Evolutionary conservation across 2,797 vertebrate genomes (phyloP), one percentile per base, ranked within the genome.

Genomic region (Ceyx erithaca): DNA sequence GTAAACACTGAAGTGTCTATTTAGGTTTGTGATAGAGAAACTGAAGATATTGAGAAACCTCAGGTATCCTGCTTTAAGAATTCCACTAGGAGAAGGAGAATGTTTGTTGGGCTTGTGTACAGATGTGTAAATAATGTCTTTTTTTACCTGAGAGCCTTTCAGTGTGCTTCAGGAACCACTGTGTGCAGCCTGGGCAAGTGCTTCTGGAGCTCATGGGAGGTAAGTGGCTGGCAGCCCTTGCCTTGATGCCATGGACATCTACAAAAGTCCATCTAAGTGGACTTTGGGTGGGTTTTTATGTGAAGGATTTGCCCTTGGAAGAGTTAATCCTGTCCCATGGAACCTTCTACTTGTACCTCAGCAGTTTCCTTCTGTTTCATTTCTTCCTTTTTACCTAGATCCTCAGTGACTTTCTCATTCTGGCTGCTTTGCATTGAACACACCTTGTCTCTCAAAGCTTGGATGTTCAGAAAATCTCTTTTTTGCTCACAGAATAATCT

Each of bases 51-150:
- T 97, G 98, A 96, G 98, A 98, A 98, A 98, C 98, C 99, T 99
- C 99, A 99, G 99, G 99, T 99, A 99, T 98, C 97, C 97, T 98
- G 98, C 98, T 98, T 98, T 98, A 98, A 97, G 94, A 90, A 97
- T 96, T 98, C 97, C 94, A 97, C 96, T 96, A 97, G 97, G 98
- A 98, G 98, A 97, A 80, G 95, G 98, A 97, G 82, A 71, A 83
- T 87, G 97, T 97, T 97, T 97, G 94, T 97, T 95, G 97, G 98
- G 96, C 97, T 97, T 96, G 92, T 99, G 98, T 99, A 98, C 97
- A 98, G 97, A 98, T 96, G 78, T 99, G 99, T 99, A 99, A 98
- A 99, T 99, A 99, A 97, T 94, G 97, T 98, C 79, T 98, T 99
- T 98, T 98, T 98, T 98, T 98, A 98, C 98, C 96, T 92, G 96